These are phyloP conservation scores for Oreochromis tanganicae DNA, from an alignment of 2,113 vertebrate species.

Conservation along the genomic window DNA sequence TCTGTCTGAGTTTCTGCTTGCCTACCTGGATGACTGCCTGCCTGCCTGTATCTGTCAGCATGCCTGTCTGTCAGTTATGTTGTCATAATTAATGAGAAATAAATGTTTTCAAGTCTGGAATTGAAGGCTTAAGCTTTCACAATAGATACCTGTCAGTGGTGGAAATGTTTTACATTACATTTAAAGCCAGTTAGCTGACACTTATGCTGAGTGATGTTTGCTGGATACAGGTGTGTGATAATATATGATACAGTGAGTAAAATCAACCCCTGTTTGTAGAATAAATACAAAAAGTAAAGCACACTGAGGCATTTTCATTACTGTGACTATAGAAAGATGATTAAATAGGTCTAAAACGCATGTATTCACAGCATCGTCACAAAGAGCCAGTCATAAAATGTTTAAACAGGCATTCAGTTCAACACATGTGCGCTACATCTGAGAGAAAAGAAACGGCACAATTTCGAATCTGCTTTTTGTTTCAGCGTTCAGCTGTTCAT, in stretches of 20 bases:
- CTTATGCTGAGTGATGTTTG: not conserved
- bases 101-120: not conserved
- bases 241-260: not conserved
- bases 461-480: not conserved
- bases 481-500: not conserved
- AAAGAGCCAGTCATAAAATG: not conserved
- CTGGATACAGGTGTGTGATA: not conserved
- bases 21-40: not conserved
- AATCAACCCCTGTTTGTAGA: not conserved
- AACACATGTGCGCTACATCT: not conserved
- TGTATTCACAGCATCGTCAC: not conserved
- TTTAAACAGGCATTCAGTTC: not conserved
- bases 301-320: not conserved
- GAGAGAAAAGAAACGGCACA: not conserved
- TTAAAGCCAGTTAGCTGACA: not conserved
- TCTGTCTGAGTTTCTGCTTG: not conserved
- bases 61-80: not conserved
- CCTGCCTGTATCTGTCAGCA: not conserved
- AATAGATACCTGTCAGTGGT: conserved; percentile 1
- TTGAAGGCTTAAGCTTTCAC: not conserved
- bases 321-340: not conserved
- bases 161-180: not conserved
- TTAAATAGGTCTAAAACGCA: not conserved
- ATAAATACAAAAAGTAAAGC: not conserved
- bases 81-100: not conserved